A percentile compares a stretch with the other conserved stretches of the same genome.
These are phyloP conservation scores for Amia ocellicauda DNA, from an alignment of 2,113 vertebrate genomes.

Conservation along the genomic window DNA sequence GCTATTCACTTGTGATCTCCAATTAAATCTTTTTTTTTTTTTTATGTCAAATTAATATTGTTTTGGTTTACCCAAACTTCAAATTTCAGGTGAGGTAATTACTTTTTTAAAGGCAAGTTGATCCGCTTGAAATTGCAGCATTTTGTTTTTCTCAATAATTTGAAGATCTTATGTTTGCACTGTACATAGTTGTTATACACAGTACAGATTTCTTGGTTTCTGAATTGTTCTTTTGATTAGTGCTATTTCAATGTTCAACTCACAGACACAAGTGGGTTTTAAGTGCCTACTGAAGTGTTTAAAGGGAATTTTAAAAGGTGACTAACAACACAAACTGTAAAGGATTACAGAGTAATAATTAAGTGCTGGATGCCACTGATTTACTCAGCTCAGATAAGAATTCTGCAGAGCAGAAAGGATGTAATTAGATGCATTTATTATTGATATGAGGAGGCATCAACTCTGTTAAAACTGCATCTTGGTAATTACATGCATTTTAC, in stretches of 20 bases:
- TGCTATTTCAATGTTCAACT: not conserved
- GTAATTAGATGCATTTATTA: slow-evolving; percentile 64
- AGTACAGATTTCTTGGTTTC: no score
- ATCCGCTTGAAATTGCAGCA: no score
- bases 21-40: no score
- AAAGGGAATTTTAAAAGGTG: slow-evolving; percentile 44
- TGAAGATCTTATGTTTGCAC: no score
- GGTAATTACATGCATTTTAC: slow-evolving; percentile 32
- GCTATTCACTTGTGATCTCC: no score
- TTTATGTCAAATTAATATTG: no score
- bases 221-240: slow-evolving; percentile 5
- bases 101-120: no score
- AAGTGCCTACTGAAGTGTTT: slow-evolving; percentile 37
- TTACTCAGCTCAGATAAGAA: slow-evolving; percentile 66
- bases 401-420: slow-evolving; percentile 52
- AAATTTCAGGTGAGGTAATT: no score
- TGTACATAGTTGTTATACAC: no score
- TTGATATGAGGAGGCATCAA: slow-evolving; percentile 36
- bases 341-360: slow-evolving; percentile 49
- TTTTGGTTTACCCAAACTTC: no score
- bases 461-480: slow-evolving; percentile 43
- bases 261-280: slow-evolving; percentile 18
- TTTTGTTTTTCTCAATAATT: no score
- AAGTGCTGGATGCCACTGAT: slow-evolving; percentile 62
- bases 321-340: slow-evolving; percentile 39